These are phyloP conservation scores for Bimastos eiseni DNA, from an alignment of 2,888 invertebrate genomes.

Conservation along the genomic window DNA sequence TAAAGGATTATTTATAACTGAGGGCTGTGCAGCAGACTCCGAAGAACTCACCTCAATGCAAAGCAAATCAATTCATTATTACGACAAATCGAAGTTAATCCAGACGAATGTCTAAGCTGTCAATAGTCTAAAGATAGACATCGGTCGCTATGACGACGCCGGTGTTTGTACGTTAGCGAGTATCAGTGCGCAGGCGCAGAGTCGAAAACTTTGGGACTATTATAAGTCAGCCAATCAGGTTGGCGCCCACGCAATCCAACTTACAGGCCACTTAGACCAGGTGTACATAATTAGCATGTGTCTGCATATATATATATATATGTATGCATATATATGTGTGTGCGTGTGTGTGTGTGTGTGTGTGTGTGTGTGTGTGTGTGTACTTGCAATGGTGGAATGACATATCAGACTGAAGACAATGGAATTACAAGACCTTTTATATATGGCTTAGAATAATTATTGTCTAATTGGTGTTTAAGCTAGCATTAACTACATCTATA, in stretches of 20 bases:
- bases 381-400: too few species aligned
- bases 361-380: too few species aligned
- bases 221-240: background rate
- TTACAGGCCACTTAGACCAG: background rate
- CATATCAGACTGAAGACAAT: too few species aligned
- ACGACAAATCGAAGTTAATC: background rate
- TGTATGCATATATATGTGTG: too few species aligned
- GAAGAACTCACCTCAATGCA: background rate
- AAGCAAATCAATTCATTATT: background rate
- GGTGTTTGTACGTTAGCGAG: background rate
- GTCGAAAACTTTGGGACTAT: background rate
- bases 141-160: background rate
- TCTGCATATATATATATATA: too few species aligned
- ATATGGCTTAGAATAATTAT: too few species aligned
- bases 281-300: background rate
- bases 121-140: background rate
- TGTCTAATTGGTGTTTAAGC: too few species aligned
- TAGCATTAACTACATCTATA: too few species aligned
- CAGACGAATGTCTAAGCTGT: background rate
- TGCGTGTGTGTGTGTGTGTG: too few species aligned
- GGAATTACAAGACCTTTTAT: too few species aligned
- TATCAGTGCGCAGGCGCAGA: background rate
- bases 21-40: background rate
- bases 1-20: background rate
- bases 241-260: background rate